Base-by-base conservation (phyloP, 2,888 invertebrate genomes). In the Drosophila falleni region DNA sequence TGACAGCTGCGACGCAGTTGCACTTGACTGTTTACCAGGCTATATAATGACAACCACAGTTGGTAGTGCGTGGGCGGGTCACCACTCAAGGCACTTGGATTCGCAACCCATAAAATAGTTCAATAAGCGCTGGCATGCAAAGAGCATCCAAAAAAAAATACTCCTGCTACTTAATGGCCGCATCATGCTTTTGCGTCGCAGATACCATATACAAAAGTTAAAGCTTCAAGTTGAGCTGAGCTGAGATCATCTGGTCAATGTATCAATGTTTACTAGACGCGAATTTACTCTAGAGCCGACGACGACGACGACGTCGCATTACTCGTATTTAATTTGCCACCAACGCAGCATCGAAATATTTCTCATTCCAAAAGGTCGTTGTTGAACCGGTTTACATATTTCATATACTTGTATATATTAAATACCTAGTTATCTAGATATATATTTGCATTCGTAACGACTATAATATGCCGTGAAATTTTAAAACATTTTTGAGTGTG, bases 371-470 rank as follows among this genome's bases (percentile, higher is more conserved):
- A 88, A 85, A 86, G 89, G 87, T 86, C 88, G 85, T 59, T 41
- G 54, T 19, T 29, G 39, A 88, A 89, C 85, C 89, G 89, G 89
- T 86, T 86, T 75, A 2, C 8, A 47, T 65, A 71, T 44, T 44
- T 44, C 44, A 47, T 62, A 63, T 56, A 39, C 37, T 19, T 41
- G 16, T 23, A 41, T 63, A 56, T 51, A 51, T 35, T 51, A 26
- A 15, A 39, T 42, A 35, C 29, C 26, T 58, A 53, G 58, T 73
- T 33, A 59, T 23, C 39, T 49, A 31, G 47, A 13, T 16, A 50
- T 62, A 64, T 64, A 89, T 85, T 85, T 85, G 84, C 85, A 85
- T 89, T 89, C 73, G 64, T 89, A 85, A 85, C 76, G 85, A 87
- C 71, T 64, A 76, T 64, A 70, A 84, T 87, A 66, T 51, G 80